A percentile compares a stretch with the other conserved stretches of the same genome.
These are phyloP conservation scores for Vesta saturnalis DNA, from an alignment of 2,888 invertebrate species.

Conservation along the genomic window DNA sequence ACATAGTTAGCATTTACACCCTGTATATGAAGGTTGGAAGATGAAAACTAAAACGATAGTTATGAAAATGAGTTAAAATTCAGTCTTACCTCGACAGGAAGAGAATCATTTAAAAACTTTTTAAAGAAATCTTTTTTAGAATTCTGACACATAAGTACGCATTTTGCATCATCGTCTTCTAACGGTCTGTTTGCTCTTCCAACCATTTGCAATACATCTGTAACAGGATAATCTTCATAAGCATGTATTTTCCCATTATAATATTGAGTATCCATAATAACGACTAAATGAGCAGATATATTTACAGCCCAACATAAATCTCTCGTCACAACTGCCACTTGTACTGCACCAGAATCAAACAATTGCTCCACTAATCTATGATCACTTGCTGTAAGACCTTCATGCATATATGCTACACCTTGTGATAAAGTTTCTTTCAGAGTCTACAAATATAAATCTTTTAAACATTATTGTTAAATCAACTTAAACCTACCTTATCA, in stretches of 20 bases:
- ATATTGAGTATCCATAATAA: conserved; percentile 96
- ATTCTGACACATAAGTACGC: conserved; percentile 95
- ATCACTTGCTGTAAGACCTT: conserved; percentile 88
- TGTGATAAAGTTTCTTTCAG: conserved; percentile 91
- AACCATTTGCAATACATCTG: conserved; percentile 97
- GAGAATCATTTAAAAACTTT: conserved; percentile 95
- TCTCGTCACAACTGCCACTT: conserved; percentile 90
- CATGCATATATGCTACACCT: conserved; percentile 98
- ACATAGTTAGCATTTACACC: too few relatives aligned
- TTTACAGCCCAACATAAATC: conserved; percentile 94
- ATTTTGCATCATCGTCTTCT: conserved; percentile 92
- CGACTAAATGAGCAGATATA: conserved; percentile 91
- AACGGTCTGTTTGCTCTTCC: conserved; percentile 94
- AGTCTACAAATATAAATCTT: conserved; percentile 65
- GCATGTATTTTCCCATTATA: conserved; percentile 85
- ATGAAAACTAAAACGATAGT: conserved; percentile 32
- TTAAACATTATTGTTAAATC: not conserved
- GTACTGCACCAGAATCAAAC: conserved; percentile 92
- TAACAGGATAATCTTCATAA: conserved; percentile 98
- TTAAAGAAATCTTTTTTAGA: conserved; percentile 99
- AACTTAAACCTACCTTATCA: conserved; percentile 77
- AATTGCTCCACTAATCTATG: conserved; percentile 91
- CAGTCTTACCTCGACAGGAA: conserved; percentile 86
- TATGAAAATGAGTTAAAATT: not conserved
- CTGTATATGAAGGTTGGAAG: too few relatives aligned